Conservation (phyloP, 2,797 vertebrate genomes). For the Chaetophractus vellerosus region DNA sequence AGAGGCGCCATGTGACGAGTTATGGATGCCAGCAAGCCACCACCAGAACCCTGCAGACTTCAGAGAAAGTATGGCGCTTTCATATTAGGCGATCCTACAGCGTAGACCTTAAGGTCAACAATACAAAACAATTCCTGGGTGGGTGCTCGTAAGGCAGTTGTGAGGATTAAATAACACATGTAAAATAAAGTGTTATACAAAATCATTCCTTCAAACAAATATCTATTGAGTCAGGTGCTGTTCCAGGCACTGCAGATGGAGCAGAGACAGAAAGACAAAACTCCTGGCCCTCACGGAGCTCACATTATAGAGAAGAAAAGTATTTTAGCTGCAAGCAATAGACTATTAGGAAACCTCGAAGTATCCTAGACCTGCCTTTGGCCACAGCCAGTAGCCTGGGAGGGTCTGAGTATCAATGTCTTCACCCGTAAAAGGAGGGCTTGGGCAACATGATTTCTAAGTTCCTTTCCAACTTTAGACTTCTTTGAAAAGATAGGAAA, state of each 20-base stretch:
- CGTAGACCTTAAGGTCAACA: too few species aligned
- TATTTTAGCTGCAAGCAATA: too few species aligned
- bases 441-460: neutral
- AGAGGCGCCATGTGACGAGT: too few species aligned
- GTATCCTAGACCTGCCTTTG: rapidly evolving
- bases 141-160: neutral
- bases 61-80: neutral
- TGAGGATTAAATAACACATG: neutral
- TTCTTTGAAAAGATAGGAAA: neutral
- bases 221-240: neutral
- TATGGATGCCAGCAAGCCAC: too few species aligned
- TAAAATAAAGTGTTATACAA: neutral
- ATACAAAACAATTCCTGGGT: too few species aligned
- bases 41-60: too few species aligned
- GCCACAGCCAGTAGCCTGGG: neutral
- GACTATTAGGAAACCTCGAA: neutral
- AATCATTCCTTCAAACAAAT: neutral
- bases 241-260: neutral
- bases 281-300: rapidly evolving
- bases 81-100: neutral
- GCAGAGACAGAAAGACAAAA: neutral
- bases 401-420: neutral
- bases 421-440: neutral
- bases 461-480: neutral
- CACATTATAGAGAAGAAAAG: neutral